Base-by-base conservation (phyloP, 1,140 invertebrate species). In the Popillia japonica region DNA sequence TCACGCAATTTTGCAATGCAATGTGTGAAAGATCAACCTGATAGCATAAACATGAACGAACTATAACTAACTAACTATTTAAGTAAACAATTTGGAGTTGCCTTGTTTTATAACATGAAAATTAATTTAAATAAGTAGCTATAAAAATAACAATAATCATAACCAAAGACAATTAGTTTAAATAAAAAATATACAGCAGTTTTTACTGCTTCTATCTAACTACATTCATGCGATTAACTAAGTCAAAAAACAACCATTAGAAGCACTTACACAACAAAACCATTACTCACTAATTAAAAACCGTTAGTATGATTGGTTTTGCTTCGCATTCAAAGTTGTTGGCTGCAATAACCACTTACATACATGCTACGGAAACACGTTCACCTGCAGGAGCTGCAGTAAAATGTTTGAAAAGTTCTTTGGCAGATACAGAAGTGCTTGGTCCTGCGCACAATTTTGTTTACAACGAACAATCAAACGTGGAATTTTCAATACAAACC, bases 381-480 rank as follows among this genome's bases (percentile, higher is more conserved):
- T 8, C 22, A 68, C 61, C 61, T 22, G 61, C 61, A 68, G 48
- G 4, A 10, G 2, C 61, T 22, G 61, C 61, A 68, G 48, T 34
- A 10, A 27, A 68, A 34, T 68, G 61, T 68, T 68, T 68, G 22
- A 68, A 68, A 68, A 68, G 61, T 55, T 17, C 48, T 17, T 55
- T 34, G 2, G 27, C 48, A 55, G 6, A 0, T 10, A 14, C 17
- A 64, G 20, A 22, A 68, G 8, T 34, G 17, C 27, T 68, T 10
- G 61, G 22, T 68, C 61, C 61, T 68, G 61, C 61, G 61, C 61
- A 68, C 61, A 22, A 3, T 68, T 27, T 22, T 68, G 61, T 68
- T 68, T 68, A 68, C 61, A 68, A 27, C 22, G 61, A 68, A 34
- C 22, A 27, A 27, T 68, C 22, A 68, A 68, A 68, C 17, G 22